phyloP scores from a whole-genome alignment of 2,888 invertebrate species.

The Azorinus chamasolen region DNA sequence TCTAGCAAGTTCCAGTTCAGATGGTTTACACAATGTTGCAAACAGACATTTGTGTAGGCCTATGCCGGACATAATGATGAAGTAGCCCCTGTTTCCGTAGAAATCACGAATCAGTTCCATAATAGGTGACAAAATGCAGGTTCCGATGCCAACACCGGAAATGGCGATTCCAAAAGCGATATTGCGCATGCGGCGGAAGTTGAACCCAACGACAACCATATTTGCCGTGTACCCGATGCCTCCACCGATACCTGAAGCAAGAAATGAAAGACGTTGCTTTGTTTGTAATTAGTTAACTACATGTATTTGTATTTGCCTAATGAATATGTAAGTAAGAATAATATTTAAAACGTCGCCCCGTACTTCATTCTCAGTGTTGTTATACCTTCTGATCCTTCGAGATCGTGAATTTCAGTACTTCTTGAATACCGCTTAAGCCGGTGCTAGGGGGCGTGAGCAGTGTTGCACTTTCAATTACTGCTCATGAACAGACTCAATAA shows the following conservation, averaged over 20 bases:
- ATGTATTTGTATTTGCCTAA: no score
- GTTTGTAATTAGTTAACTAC: no score
- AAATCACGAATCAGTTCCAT: conserved; percentile 53
- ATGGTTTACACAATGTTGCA: conserved; percentile 61
- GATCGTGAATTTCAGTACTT: no score
- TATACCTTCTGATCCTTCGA: no score
- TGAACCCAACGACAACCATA: conserved; percentile 68
- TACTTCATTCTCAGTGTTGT: no score
- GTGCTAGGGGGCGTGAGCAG: no score
- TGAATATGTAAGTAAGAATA: no score
- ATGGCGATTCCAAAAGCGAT: conserved; percentile 64
- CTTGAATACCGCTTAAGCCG: no score
- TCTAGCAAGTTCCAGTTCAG: conserved; percentile 58
- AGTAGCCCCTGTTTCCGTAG: conserved; percentile 63
- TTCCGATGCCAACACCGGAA: conserved; percentile 65
- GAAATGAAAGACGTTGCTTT: not conserved
- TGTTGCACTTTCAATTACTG: no score
- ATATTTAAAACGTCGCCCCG: no score
- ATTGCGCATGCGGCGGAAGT: conserved; percentile 63
- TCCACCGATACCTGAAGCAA: conserved; percentile 59
- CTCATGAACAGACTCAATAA: no score
- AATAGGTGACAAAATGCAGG: conserved; percentile 64
- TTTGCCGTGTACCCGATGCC: conserved; percentile 66
- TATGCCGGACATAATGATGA: conserved; percentile 63
- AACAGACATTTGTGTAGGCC: conserved; percentile 64